These are phyloP conservation scores for Acanthoscelides obtectus DNA, from an alignment of 2,888 invertebrate species.

Conservation along the genomic window DNA sequence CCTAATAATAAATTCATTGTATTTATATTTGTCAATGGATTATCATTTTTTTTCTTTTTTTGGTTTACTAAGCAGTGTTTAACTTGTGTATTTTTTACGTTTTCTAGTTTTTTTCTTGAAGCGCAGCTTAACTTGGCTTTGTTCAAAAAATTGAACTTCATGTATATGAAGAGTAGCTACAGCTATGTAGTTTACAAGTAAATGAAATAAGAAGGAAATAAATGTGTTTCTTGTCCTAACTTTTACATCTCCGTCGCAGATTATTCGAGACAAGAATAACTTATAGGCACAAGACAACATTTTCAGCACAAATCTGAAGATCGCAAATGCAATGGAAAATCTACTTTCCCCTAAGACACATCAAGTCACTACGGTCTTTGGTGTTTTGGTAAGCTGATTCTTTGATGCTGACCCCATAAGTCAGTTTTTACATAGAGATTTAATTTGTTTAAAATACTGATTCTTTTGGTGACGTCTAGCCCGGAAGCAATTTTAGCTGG, in stretches of 20 bases:
- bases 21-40: slow-evolving; percentile 50
- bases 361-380: too few species aligned
- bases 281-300: neutral
- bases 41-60: slow-evolving; percentile 41
- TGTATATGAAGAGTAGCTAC: slow-evolving; percentile 39
- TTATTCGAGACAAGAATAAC: neutral
- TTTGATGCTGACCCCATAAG: too few species aligned
- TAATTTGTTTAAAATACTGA: too few species aligned
- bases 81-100: slow-evolving; percentile 26
- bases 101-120: slow-evolving; percentile 34
- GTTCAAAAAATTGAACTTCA: slow-evolving; percentile 35
- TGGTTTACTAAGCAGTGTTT: slow-evolving; percentile 42
- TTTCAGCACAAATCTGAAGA: neutral
- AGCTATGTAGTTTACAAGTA: slow-evolving; percentile 38
- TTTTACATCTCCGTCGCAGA: neutral
- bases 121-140: slow-evolving; percentile 40
- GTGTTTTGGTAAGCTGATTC: too few species aligned
- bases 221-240: slow-evolving; percentile 34
- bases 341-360: too few species aligned
- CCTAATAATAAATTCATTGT: slow-evolving; percentile 51
- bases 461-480: too few species aligned
- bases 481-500: too few species aligned
- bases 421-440: too few species aligned
- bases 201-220: slow-evolving; percentile 20
- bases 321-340: neutral